These are phyloP conservation scores for Mesitornis unicolor DNA, from an alignment of 2,113 vertebrate genomes.

Conservation along the genomic window DNA sequence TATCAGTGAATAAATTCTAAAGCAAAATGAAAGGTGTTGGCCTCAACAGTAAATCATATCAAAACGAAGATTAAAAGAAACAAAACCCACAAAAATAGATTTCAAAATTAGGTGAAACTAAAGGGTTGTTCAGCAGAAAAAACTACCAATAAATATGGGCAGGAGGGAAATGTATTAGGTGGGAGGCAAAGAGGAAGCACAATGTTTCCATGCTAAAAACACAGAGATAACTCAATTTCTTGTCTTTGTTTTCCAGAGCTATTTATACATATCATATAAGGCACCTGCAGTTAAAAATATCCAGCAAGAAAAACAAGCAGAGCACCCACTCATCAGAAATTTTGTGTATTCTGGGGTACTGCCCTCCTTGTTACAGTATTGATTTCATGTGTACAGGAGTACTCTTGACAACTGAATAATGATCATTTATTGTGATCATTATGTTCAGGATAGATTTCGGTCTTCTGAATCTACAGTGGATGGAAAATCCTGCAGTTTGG, in stretches of 20 bases:
- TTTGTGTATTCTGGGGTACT: neutral
- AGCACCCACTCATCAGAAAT: neutral
- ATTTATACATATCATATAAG: neutral
- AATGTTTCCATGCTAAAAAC: neutral
- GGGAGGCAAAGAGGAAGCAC: neutral
- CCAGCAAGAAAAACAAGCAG: neutral
- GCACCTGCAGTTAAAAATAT: neutral
- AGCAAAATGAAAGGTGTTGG: neutral
- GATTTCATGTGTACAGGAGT: neutral
- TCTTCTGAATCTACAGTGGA: neutral
- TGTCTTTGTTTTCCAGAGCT: neutral
- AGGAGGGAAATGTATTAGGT: neutral
- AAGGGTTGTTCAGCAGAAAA: neutral
- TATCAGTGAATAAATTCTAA: neutral
- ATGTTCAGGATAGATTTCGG: neutral
- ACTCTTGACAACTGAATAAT: neutral
- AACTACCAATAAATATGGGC: neutral
- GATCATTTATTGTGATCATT: no score
- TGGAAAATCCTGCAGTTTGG: neutral
- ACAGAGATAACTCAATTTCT: neutral
- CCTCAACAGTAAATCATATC: neutral
- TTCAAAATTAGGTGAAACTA: neutral
- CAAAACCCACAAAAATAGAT: no score
- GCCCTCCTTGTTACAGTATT: neutral
- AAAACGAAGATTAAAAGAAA: neutral